Base-by-base conservation (phyloP, 1,140 invertebrate genomes). In the Caligus rogercresseyi region DNA sequence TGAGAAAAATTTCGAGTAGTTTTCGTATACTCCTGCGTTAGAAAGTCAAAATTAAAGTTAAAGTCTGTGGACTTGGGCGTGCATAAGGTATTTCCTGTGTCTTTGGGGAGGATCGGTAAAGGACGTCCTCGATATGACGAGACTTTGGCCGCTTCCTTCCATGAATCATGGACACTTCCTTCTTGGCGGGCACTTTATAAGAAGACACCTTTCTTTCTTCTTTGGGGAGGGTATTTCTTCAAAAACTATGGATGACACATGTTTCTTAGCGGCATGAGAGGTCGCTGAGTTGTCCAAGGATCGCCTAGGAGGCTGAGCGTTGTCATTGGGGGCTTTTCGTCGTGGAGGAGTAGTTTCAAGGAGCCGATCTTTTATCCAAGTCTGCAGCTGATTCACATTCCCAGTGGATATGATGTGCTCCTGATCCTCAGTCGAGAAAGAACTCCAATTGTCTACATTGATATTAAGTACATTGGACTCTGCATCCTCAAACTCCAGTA, bases 391-490 rank as follows among this genome's bases (percentile, higher is more conserved):
- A 20, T 56, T 56, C n/a, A 56, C 20, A 25, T 56, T 20, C 20
- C 24, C 54, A 23, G 54, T 21, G 15, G 24, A 25, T 43, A 43
- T 43, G 20, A 56, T 56, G 18, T 3, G 16, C 18, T 2, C n/a
- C 14, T 56, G 54, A 18, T 21, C 24, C 4, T 56, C 54, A 20
- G n/a, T 25, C n/a, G 54, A 16, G 54, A 56, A 56, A 21, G 2
- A 2, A 25, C 20, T 21, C 19, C 20, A 56, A 56, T 56, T 25
- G 54, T 14, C 15, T 21, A 56, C 2, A 25, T 21, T 56, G 19
- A 2, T 25, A 2, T n/a, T 56, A 25, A 56, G n/a, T 25, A 56
- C 54, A 18, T 56, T 56, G 20, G 54, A 56, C 20, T 56, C 54
- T 14, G 19, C 54, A 56, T 56, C 54, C 14, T 56, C 54, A 1